phyloP scores from a whole-genome alignment of 2,888 invertebrate species.

The Bembecia ichneumoniformis region DNA sequence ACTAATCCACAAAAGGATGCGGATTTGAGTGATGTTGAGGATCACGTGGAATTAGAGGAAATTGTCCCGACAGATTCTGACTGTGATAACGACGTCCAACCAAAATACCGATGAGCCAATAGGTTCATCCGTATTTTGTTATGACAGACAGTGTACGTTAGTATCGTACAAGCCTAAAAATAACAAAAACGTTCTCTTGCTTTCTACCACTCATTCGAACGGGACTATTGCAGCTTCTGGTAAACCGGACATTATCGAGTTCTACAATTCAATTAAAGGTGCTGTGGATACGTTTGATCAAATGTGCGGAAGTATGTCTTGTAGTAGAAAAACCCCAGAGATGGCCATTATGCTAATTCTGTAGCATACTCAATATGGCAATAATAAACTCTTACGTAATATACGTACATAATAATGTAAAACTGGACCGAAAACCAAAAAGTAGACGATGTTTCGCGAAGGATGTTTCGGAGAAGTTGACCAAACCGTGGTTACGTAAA shows the following conservation, averaged over 20 bases:
- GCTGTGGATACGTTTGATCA: conserved; percentile 13
- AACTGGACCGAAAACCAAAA: conserved; percentile 1
- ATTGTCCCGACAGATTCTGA: too few species aligned
- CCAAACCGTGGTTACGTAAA: conserved; percentile 8
- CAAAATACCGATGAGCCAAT: too few species aligned
- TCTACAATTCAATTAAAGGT: conserved; percentile 12
- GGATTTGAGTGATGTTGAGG: conserved; percentile 2
- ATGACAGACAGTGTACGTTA: background rate
- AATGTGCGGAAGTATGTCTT: conserved; percentile 12
- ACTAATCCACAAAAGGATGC: background rate
- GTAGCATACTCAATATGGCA: conserved; percentile 11
- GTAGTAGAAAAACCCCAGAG: conserved; percentile 11
- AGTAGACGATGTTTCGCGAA: conserved; percentile 4
- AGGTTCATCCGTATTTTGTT: background rate
- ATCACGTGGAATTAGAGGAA: too few species aligned
- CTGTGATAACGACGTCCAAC: too few species aligned
- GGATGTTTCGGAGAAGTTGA: conserved; percentile 7
- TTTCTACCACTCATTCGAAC: conserved; percentile 8
- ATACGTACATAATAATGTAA: conserved; percentile 7
- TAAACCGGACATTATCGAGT: conserved; percentile 10
- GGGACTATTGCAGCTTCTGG: conserved; percentile 5
- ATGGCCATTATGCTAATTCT: conserved; percentile 13
- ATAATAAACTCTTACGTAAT: conserved; percentile 11
- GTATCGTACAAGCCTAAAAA: background rate
- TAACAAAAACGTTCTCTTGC: conserved; percentile 2